A percentile compares a stretch with the other conserved stretches of the same genome.
Conservation (phyloP, 2,113 vertebrate species). For the Acanthochromis polyacanthus region DNA sequence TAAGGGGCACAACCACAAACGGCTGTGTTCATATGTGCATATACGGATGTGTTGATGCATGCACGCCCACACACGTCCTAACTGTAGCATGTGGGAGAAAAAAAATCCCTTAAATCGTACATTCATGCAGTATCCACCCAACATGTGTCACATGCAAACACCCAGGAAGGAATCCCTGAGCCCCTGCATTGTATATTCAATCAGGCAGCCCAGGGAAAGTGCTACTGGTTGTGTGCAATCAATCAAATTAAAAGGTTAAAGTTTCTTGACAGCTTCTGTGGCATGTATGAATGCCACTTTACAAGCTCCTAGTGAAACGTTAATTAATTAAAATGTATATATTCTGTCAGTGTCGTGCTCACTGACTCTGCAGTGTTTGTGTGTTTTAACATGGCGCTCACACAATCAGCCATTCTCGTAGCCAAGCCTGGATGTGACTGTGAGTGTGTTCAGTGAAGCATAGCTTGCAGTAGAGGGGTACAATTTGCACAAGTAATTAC, state of each 20-base stretch:
- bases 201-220: slow-evolving; percentile 6
- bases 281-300: slow-evolving; percentile 6
- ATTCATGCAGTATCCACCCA: slow-evolving; percentile 2
- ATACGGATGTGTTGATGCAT: slow-evolving; percentile 17
- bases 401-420: slow-evolving; percentile 5
- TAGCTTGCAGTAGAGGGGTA: slow-evolving; percentile 41
- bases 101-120: background rate
- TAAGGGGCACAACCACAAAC: slow-evolving; percentile 53
- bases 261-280: slow-evolving; percentile 12
- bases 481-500: slow-evolving; percentile 43
- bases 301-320: background rate
- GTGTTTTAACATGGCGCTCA: slow-evolving; percentile 13
- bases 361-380: slow-evolving; percentile 16
- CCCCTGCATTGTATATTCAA: slow-evolving; percentile 11
- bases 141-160: slow-evolving; percentile 19
- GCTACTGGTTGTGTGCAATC: slow-evolving; percentile 16
- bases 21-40: slow-evolving; percentile 20
- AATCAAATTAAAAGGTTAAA: slow-evolving; percentile 55
- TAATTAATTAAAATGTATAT: slow-evolving; percentile 37
- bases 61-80: slow-evolving; percentile 14
- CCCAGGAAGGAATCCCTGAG: slow-evolving; percentile 34
- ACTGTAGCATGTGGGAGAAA: background rate
- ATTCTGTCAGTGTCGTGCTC: background rate
- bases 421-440: slow-evolving; percentile 22
- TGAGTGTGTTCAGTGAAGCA: slow-evolving; percentile 41